Evolutionary conservation across 2,113 vertebrate genomes (phyloP).

Genomic region (Tragelaphus buxtoni): DNA sequence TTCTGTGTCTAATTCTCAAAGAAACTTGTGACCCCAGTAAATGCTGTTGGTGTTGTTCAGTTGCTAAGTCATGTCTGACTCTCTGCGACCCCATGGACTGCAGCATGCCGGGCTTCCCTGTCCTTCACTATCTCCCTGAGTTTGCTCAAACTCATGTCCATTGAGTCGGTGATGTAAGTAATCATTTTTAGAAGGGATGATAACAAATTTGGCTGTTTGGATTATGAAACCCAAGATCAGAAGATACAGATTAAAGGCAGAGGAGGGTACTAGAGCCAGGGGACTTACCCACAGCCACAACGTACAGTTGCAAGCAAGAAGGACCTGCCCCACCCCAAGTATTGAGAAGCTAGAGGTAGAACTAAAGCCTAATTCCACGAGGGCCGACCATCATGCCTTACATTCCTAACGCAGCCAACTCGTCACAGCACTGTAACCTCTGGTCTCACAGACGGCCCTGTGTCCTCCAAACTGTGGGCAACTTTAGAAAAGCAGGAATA

Average conservation of each 20-base stretch:
- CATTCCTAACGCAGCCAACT: neutral
- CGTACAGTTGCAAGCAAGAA: neutral
- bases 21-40: neutral
- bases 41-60: neutral
- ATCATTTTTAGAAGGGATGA: neutral
- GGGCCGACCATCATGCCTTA: no score
- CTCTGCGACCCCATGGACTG: neutral
- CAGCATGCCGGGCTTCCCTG: neutral
- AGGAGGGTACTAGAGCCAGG: neutral
- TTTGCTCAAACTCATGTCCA: neutral
- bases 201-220: neutral
- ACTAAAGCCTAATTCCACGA: neutral
- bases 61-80: neutral
- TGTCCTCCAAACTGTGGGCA: neutral
- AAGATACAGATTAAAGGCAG: neutral
- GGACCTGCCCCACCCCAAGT: neutral
- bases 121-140: neutral
- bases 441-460: fast-evolving
- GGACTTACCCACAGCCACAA: neutral
- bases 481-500: neutral
- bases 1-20: neutral
- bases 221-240: neutral
- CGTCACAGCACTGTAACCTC: neutral
- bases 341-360: neutral
- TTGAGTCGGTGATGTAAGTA: neutral